Conservation (phyloP, 2,888 invertebrate species). For the Lasioglossum zephyrum region DNA sequence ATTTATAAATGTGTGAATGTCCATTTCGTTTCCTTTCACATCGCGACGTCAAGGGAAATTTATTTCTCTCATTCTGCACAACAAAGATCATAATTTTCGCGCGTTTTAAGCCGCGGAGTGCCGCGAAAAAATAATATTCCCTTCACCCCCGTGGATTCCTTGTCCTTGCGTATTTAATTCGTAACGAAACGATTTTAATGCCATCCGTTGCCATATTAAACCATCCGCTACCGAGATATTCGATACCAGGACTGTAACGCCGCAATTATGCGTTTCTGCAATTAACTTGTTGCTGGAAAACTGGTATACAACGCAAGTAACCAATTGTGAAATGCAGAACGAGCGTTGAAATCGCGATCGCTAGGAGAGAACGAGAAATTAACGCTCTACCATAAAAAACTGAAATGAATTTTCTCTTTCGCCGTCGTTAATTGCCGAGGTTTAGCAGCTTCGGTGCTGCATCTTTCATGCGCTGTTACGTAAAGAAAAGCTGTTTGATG, state of each 20-base stretch:
- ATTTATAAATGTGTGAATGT: slow-evolving; percentile 24
- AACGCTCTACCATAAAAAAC: neutral
- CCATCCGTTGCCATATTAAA: slow-evolving; percentile 24
- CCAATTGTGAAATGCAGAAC: slow-evolving; percentile 3
- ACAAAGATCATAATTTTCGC: slow-evolving; percentile 45
- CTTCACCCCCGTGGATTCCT: slow-evolving; percentile 6
- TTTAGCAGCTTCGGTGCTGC: neutral
- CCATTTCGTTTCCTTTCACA: slow-evolving; percentile 22
- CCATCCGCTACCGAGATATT: neutral
- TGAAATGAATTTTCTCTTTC: neutral
- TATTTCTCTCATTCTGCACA: slow-evolving; percentile 51
- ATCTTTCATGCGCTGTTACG: neutral
- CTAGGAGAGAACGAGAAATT: neutral
- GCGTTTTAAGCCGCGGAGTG: slow-evolving; percentile 19
- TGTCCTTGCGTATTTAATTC: slow-evolving; percentile 28
- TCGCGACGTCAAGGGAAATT: slow-evolving; percentile 39
- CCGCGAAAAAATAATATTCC: slow-evolving; percentile 17
- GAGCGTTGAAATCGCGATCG: neutral
- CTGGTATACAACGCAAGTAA: neutral
- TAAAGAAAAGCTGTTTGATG: neutral
- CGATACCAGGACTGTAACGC: neutral
- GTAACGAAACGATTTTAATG: slow-evolving; percentile 1
- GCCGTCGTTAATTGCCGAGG: neutral
- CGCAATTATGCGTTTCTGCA: slow-evolving; percentile 15
- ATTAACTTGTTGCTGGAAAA: slow-evolving; percentile 10